A percentile compares a stretch with the other conserved stretches of the same genome.
These are phyloP conservation scores for Burhinus bistriatus DNA, from an alignment of 2,113 vertebrate genomes.

Conservation along the genomic window DNA sequence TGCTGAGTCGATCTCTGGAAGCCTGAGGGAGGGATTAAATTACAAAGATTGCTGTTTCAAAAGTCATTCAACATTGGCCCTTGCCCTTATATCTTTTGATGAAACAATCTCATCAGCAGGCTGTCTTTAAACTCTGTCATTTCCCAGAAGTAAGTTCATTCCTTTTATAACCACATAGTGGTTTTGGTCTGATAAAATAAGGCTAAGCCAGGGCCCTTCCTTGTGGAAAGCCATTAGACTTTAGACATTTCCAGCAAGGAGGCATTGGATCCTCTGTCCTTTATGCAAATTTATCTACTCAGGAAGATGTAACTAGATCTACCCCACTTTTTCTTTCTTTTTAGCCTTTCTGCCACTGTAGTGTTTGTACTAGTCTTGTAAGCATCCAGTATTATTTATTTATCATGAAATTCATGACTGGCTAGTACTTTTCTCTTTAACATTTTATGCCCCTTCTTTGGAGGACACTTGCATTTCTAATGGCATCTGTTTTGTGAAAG, in stretches of 20 bases:
- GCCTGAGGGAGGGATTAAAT: constrained; percentile 72
- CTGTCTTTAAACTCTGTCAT: neutral
- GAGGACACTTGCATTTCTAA: neutral
- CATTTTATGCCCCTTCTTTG: neutral
- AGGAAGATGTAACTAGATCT: neutral
- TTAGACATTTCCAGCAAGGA: neutral
- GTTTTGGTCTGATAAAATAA: neutral
- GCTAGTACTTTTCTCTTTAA: neutral
- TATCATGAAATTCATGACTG: neutral
- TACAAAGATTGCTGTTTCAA: constrained; percentile 26
- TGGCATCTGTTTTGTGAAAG: neutral
- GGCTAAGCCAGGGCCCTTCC: neutral
- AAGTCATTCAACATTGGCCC: constrained; percentile 11
- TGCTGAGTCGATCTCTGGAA: constrained; percentile 95
- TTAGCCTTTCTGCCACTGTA: neutral
- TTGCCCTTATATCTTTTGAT: neutral
- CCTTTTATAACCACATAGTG: neutral
- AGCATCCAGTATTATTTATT: neutral
- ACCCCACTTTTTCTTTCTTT: neutral
- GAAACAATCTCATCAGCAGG: neutral
- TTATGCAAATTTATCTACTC: neutral
- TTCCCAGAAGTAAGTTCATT: constrained; percentile 16
- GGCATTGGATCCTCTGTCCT: neutral
- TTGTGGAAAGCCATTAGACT: neutral
- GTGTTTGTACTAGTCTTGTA: neutral